Base-by-base conservation (phyloP, 2,797 vertebrate genomes). In the Ispidina lecontei region DNA sequence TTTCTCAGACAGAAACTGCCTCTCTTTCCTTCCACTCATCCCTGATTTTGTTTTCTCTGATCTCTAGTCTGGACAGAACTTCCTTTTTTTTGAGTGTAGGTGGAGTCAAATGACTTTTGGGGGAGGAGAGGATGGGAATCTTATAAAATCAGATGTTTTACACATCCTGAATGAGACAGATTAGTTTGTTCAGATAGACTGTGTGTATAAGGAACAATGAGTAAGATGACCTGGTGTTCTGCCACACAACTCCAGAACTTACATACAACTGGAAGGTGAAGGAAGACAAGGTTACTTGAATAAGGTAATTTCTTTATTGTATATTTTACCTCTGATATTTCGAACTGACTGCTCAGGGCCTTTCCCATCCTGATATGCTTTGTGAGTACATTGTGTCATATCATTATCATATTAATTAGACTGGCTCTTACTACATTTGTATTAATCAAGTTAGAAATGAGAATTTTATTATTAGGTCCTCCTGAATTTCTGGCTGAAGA, bases 231-330 rank as follows among this genome's bases (percentile, higher is more conserved):
- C 26, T 46, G 33, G 44, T 51, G 28, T 41, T 80, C 68, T 80
- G 41, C 60, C 58, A 54, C 58, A 79, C 37, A 60, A 13, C 46
- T 84, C n/a, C 56, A 56, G 44, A 94, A 43, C 13, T 70, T 79
- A 46, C 2, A 4, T 67, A 52, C 6, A 67, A 43, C 64, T 37
- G 37, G 67, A 81, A 81, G 26, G 54, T 92, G 77, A 92, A 91
- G 14, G 58, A 93, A 75, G 60, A 84, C 52, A 56, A 71, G 12
- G 11, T 46, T 70, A 52, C 35, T 25, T 28, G 23, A 70, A 56
- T 67, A 89, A 95, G 94, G 93, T 96, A 95, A 82, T 87, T 94
- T 90, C 7, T 79, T 87, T 52, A 64, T 64, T 26, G 14, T 76
- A 2, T 51, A 33, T 28, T 89, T 8, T 18, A 49, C 58, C 86